Conservation (phyloP, 2,113 vertebrate genomes). For the Trichomycterus rosablanca region DNA sequence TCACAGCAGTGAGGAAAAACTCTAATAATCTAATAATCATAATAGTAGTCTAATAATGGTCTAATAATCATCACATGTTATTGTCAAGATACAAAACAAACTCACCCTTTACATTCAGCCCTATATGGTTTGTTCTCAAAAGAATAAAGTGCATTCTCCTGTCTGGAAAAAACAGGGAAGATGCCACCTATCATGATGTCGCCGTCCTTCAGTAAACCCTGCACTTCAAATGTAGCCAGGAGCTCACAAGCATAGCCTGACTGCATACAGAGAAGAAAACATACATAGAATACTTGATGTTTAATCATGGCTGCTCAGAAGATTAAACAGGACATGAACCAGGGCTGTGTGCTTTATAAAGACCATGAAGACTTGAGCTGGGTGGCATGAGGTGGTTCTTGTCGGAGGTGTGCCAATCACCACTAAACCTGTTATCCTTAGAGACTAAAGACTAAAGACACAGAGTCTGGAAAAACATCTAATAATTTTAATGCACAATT, state of each 20-base stretch:
- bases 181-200: slow-evolving; percentile 69
- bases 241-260: slow-evolving; percentile 50
- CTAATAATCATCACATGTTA: too few species aligned
- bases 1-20: not conserved
- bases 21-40: too few species aligned
- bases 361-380: not conserved
- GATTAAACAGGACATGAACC: slow-evolving; percentile 1
- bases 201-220: slow-evolving; percentile 57
- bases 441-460: not conserved
- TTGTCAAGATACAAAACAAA: too few species aligned
- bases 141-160: slow-evolving; percentile 39
- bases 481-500: too few species aligned
- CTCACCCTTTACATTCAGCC: slow-evolving; percentile 61
- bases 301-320: slow-evolving; percentile 15
- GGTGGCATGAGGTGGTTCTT: not conserved
- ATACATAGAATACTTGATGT: not conserved
- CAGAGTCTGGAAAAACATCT: too few species aligned
- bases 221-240: slow-evolving; percentile 51
- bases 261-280: slow-evolving; percentile 35
- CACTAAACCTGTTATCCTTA: not conserved
- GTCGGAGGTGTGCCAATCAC: not conserved
- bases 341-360: slow-evolving; percentile 22
- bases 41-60: too few species aligned
- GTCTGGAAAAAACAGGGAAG: slow-evolving; percentile 68
- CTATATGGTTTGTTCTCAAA: slow-evolving; percentile 50